A percentile compares a stretch with the other conserved stretches of the same genome.
Evolutionary conservation across 1,140 invertebrate genomes (phyloP).

Genomic region (Homarus americanus): DNA sequence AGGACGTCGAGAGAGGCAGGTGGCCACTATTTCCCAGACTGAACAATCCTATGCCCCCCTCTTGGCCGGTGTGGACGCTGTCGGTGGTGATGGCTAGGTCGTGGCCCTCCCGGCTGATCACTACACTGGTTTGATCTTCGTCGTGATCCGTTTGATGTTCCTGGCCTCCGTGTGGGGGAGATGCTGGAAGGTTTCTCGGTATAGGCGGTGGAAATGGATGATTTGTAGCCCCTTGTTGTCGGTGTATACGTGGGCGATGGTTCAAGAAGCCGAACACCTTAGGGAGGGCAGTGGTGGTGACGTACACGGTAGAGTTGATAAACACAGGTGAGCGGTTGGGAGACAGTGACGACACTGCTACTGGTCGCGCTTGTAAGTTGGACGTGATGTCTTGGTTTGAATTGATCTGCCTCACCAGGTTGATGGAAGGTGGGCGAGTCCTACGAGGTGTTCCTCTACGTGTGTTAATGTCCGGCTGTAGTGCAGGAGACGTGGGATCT

Average conservation of each 20-base stretch:
- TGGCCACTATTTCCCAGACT: neutral
- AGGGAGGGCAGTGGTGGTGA: constrained; percentile 53
- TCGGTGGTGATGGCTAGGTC: neutral
- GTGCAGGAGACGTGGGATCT: neutral
- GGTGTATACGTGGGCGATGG: neutral
- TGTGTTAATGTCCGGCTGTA: neutral
- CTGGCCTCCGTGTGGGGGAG: neutral
- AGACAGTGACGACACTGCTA: constrained; percentile 6
- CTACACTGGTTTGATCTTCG: neutral
- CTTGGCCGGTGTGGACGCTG: neutral
- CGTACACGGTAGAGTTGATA: constrained; percentile 60
- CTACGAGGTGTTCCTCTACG: neutral
- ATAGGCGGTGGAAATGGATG: neutral
- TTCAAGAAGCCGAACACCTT: neutral
- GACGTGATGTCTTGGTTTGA: neutral
- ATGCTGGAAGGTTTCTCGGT: no score
- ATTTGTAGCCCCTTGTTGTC: neutral
- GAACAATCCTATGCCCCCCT: neutral
- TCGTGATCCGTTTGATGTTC: no score
- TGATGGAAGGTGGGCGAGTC: constrained; percentile 48
- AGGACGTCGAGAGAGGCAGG: neutral
- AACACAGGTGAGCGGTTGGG: constrained; percentile 48
- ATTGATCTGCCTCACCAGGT: neutral
- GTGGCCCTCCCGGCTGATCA: neutral
- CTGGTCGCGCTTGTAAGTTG: neutral